Conservation (phyloP, 2,113 vertebrate species). For the Chaetorhynchus papuensis region DNA sequence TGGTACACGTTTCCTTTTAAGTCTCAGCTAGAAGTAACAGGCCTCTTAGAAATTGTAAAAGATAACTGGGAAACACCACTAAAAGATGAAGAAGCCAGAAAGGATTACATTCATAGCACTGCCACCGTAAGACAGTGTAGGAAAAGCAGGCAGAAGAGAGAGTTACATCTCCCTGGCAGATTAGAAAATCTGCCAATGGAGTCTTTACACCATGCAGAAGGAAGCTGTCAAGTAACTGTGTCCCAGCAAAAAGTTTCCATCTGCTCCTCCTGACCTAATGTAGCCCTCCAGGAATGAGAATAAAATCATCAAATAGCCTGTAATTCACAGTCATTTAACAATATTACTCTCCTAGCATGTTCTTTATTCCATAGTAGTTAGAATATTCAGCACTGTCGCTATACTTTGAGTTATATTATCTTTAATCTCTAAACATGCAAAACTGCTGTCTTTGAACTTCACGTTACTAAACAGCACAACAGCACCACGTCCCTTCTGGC, state of each 20-base stretch:
- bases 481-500: neutral
- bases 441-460: neutral
- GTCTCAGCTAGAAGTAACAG: neutral
- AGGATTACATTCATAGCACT: neutral
- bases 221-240: conserved; percentile 19
- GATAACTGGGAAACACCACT: neutral
- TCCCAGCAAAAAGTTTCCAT: conserved; percentile 38
- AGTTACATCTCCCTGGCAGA: neutral
- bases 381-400: neutral
- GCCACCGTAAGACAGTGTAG: neutral
- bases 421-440: neutral
- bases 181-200: neutral
- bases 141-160: neutral
- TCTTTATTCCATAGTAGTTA: neutral
- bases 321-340: neutral
- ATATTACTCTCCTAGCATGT: neutral
- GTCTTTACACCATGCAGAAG: conserved; percentile 13
- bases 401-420: neutral
- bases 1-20: neutral
- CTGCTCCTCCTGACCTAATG: neutral
- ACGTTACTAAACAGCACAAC: neutral
- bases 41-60: neutral
- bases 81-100: neutral
- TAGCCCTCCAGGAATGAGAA: neutral
- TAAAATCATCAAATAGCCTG: conserved; percentile 3